Percentiles rank a stretch among this genome's conserved stretches.
Evolutionary conservation across 2,888 invertebrate species (phyloP).

Genomic region (Helobdella robusta): DNA sequence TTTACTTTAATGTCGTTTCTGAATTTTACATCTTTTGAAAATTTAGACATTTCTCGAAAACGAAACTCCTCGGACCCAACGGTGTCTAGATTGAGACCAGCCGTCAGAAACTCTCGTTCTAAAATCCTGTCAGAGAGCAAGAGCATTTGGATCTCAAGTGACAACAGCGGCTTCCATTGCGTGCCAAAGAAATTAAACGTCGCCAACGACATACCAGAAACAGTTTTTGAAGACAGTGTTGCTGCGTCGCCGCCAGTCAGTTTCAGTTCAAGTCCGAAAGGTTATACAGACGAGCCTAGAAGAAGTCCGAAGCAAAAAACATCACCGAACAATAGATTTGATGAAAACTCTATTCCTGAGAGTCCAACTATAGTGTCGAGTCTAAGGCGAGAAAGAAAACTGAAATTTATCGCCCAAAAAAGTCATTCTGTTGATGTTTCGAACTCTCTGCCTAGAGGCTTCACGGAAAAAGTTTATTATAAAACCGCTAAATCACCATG

Average conservation of each 20-base stretch:
- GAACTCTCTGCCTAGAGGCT: not conserved
- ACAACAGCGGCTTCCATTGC: conserved; percentile 13
- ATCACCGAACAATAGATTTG: no score
- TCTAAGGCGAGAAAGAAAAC: not conserved
- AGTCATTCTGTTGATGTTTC: conserved; percentile 17
- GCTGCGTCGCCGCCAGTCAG: not conserved
- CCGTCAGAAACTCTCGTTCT: not conserved
- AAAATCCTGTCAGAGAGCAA: not conserved
- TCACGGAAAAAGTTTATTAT: not conserved
- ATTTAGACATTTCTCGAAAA: conserved; percentile 6
- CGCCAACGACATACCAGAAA: conserved; percentile 13
- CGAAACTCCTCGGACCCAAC: conserved; percentile 20
- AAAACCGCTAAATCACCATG: not conserved
- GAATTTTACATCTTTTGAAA: not conserved
- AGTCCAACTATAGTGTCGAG: no score
- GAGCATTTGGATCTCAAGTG: conserved; percentile 20
- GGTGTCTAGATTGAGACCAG: conserved; percentile 4
- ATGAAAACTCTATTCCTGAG: no score
- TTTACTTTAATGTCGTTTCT: not conserved
- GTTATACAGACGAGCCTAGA: no score
- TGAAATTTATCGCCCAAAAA: conserved; percentile 10
- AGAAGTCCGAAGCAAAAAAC: no score
- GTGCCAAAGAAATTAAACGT: conserved; percentile 12
- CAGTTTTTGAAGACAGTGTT: not conserved
- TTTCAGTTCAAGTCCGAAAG: no score